Conservation (phyloP, 2,888 invertebrate genomes). For the Stenurella melanura region DNA sequence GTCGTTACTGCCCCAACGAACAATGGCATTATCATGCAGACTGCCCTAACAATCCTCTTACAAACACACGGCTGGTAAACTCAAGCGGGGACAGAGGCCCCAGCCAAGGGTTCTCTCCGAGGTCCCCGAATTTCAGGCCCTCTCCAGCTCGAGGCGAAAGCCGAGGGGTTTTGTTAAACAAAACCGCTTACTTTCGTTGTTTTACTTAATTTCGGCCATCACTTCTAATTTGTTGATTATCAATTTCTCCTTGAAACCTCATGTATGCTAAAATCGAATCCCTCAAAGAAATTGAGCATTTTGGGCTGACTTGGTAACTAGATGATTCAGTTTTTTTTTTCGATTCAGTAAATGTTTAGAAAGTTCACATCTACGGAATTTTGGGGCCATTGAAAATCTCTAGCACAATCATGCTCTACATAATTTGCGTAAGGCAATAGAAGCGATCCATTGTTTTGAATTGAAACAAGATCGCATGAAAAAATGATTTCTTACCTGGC, state of each 20-base stretch:
- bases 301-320: constrained; percentile 42
- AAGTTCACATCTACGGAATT: constrained; percentile 57
- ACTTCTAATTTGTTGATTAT: not conserved
- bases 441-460: constrained; percentile 1
- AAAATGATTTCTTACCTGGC: constrained; percentile 56
- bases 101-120: too few relatives aligned
- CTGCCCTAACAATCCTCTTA: too few relatives aligned
- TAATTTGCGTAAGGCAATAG: constrained; percentile 46
- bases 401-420: constrained; percentile 66
- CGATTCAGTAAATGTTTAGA: constrained; percentile 51
- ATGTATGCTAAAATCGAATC: not conserved
- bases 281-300: constrained; percentile 22
- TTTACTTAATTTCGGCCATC: not conserved
- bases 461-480: constrained; percentile 6
- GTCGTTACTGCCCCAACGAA: too few relatives aligned
- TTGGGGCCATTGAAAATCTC: constrained; percentile 69
- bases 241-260: not conserved
- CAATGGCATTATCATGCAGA: too few relatives aligned
- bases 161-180: not conserved
- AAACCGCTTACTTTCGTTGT: not conserved
- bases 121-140: too few relatives aligned
- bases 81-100: too few relatives aligned
- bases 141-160: too few relatives aligned
- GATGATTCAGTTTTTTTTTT: constrained; percentile 61
- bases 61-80: too few relatives aligned